Conservation (phyloP, 2,888 invertebrate genomes). For the Eudasyphora cyanicolor region DNA sequence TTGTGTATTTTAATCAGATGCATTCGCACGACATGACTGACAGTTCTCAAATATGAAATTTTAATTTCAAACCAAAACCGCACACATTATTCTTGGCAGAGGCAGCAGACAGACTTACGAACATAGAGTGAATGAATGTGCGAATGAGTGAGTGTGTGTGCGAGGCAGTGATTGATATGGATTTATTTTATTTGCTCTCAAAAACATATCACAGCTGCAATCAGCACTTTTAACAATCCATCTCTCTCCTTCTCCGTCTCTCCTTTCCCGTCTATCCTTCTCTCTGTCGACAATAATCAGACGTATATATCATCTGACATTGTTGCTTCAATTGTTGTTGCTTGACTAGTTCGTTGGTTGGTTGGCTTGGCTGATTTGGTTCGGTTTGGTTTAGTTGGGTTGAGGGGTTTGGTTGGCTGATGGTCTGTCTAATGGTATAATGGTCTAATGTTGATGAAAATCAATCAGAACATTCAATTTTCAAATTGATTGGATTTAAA, state of each 20-base stretch:
- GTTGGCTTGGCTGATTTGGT: neutral
- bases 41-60: neutral
- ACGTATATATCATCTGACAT: conserved; percentile 3
- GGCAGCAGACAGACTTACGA: too few species aligned
- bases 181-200: conserved; percentile 6
- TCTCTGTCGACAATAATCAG: neutral
- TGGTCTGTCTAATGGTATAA: too few species aligned
- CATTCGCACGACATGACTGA: neutral
- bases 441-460: conserved; percentile 20
- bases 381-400: neutral
- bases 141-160: neutral
- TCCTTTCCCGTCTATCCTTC: too few species aligned
- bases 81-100: neutral
- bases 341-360: neutral
- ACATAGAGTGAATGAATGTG: neutral
- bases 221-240: neutral
- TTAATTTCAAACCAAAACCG: neutral
- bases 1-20: neutral
- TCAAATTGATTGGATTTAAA: conserved; percentile 29
- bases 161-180: neutral
- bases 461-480: conserved; percentile 30
- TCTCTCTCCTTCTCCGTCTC: too few species aligned
- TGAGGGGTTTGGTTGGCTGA: neutral
- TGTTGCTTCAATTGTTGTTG: neutral
- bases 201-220: neutral